Conservation (phyloP, 92 coral and sea anemone genomes). For the Plumapathes pennacea region DNA sequence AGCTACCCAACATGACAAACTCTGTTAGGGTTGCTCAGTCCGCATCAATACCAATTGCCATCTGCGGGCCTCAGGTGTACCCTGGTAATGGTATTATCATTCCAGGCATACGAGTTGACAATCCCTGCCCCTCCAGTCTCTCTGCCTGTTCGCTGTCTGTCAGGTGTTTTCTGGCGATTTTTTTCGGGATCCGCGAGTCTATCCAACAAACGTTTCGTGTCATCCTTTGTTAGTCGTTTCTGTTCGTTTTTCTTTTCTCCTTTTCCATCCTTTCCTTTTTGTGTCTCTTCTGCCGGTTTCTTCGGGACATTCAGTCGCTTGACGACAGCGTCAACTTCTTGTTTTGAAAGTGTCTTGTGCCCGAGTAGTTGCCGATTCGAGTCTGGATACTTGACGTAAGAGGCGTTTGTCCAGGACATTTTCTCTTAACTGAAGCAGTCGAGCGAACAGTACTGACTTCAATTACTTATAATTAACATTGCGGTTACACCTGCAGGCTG, state of each 20-base stretch:
- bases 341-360: conserved; percentile 41
- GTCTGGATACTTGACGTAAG: conserved; percentile 57
- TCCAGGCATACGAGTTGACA: conserved; percentile 85
- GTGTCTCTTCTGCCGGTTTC: conserved; percentile 6
- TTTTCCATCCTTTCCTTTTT: background rate
- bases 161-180: conserved; percentile 76
- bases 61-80: conserved; percentile 42
- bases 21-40: too few species aligned
- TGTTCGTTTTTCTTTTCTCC: conserved; percentile 1
- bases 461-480: too few species aligned
- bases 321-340: conserved; percentile 62
- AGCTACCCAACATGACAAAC: too few species aligned
- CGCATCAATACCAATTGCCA: conserved; percentile 58
- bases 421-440: too few species aligned
- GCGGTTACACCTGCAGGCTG: too few species aligned
- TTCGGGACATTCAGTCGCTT: conserved; percentile 62
- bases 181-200: conserved; percentile 76
- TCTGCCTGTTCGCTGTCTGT: conserved; percentile 53
- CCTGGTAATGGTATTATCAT: conserved; percentile 34
- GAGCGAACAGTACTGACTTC: too few species aligned
- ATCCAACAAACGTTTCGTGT: conserved; percentile 48
- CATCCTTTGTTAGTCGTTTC: conserved; percentile 41
- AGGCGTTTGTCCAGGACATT: conserved; percentile 71
- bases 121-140: conserved; percentile 42
- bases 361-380: conserved; percentile 29